These are phyloP conservation scores for Nothobranchius furzeri DNA, from an alignment of 2,113 vertebrate genomes.

Conservation along the genomic window DNA sequence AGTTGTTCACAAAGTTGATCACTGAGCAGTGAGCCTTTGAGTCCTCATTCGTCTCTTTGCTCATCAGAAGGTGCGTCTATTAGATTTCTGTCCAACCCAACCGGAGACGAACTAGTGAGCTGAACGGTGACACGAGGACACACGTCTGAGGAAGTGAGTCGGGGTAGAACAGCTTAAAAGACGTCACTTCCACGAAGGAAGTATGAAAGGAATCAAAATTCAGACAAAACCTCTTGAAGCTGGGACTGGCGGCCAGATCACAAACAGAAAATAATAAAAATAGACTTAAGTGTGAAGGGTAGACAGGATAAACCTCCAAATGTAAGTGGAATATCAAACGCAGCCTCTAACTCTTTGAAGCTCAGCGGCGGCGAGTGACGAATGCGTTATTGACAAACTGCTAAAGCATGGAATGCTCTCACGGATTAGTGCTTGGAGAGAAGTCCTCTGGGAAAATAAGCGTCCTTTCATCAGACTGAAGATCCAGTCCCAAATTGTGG, in stretches of 20 bases:
- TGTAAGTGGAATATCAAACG: conserved; percentile 49
- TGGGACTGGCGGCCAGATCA: conserved; percentile 24
- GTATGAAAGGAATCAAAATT: conserved; percentile 19
- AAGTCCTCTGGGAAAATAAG: conserved; percentile 18
- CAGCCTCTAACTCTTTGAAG: conserved; percentile 36
- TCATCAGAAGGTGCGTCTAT: background rate
- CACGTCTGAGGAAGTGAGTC: background rate
- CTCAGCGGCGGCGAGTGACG: conserved; percentile 24
- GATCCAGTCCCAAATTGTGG: conserved; percentile 2
- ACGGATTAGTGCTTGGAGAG: background rate
- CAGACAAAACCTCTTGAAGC: conserved; percentile 25
- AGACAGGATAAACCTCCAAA: conserved; percentile 29
- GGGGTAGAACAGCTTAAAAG: too few species aligned
- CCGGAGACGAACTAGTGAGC: conserved; percentile 9
- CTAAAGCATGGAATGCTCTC: conserved; percentile 40
- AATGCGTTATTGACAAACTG: conserved; percentile 51
- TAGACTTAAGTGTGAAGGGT: background rate
- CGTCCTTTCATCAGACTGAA: conserved; percentile 7
- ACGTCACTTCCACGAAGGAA: background rate
- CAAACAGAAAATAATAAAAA: conserved; percentile 1
- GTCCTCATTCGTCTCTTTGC: too few species aligned
- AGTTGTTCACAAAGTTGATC: conserved; percentile 2
- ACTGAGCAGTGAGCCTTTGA: background rate
- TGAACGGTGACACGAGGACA: background rate
- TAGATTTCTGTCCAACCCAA: background rate